Evolutionary conservation across 2,888 invertebrate genomes (phyloP), one percentile per base, ranked within the genome.

Genomic region (Eulithis testata): DNA sequence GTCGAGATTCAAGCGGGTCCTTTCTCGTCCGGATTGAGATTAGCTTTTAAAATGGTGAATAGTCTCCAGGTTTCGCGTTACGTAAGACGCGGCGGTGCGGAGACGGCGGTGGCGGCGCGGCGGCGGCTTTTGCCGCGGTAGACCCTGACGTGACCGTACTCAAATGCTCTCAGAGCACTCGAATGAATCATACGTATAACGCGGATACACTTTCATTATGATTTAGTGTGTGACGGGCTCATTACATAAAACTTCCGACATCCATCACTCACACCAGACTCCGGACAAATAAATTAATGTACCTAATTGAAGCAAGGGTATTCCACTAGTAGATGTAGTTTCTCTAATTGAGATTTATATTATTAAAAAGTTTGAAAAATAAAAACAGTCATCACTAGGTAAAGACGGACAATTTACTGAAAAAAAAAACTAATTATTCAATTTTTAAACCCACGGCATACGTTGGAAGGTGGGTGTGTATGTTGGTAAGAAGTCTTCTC

Each of bases 111-210:
- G 50, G 66, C 63, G 59, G 59, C 65, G 53, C 59, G 65, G 66
- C 64, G 50, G 66, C 63, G 59, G 59, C 65, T 21, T 21, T 21
- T 4, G 31, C 4, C 14, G 71, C 64, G 60, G 60, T 67, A 60
- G 14, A 61, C 70, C 66, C 59, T 66, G 71, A 65, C 67, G 66
- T 64, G 63, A 64, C 56, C 65, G 62, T 37, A 55, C 73, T 67
- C 62, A 65, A 68, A 67, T 61, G 61, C 64, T 65, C 71, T 68
- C 70, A 40, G 66, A 73, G 70, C 72, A 61, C 76, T 84, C 83
- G 86, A 86, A 87, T 88, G 85, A 83, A 85, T 82, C 84, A 84
- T 79, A 85, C 75, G 71, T 82, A 81, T 83, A 84, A 87, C 85
- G 40, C 9, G 8, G 40, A 11, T 84, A 85, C 73, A 84, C 83